phyloP scores from a whole-genome alignment of 2,797 vertebrate species.

The Sebastes variabilis region DNA sequence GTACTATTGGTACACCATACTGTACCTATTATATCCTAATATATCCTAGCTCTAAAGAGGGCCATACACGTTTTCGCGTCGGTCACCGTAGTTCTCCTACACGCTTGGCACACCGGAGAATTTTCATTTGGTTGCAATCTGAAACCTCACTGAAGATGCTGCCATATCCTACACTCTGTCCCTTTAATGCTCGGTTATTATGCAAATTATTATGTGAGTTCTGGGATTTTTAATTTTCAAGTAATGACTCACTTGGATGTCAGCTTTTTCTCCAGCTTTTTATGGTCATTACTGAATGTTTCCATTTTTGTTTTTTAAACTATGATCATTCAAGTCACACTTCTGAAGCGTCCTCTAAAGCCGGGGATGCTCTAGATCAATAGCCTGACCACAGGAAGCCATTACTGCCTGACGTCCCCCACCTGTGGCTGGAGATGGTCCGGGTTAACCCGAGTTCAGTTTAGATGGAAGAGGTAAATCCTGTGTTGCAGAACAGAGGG shows the following conservation, averaged over 20 bases:
- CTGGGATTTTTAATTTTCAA: not conserved
- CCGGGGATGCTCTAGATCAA: constrained; percentile 23
- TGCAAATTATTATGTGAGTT: not conserved
- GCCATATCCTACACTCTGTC: no score
- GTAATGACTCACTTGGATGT: not conserved
- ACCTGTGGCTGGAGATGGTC: constrained; percentile 22
- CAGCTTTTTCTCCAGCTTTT: not conserved
- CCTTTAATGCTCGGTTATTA: not conserved
- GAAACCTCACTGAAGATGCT: no score
- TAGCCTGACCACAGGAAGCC: constrained; percentile 43
- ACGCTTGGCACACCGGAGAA: no score
- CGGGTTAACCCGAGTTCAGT: constrained; percentile 13
- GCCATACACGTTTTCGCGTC: no score
- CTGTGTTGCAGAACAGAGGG: not conserved
- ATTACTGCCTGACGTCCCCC: constrained; percentile 14
- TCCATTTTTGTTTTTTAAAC: not conserved
- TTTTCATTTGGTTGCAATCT: no score
- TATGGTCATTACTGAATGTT: not conserved
- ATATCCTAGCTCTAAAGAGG: no score
- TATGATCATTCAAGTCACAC: not conserved
- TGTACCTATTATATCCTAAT: not conserved
- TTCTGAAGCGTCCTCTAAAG: constrained; percentile 7
- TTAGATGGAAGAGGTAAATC: constrained; percentile 36
- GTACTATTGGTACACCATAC: not conserved
- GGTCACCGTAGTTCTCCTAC: no score